Evolutionary conservation across 2,888 invertebrate genomes (phyloP).

Genomic region (Tenthredo amoena): DNA sequence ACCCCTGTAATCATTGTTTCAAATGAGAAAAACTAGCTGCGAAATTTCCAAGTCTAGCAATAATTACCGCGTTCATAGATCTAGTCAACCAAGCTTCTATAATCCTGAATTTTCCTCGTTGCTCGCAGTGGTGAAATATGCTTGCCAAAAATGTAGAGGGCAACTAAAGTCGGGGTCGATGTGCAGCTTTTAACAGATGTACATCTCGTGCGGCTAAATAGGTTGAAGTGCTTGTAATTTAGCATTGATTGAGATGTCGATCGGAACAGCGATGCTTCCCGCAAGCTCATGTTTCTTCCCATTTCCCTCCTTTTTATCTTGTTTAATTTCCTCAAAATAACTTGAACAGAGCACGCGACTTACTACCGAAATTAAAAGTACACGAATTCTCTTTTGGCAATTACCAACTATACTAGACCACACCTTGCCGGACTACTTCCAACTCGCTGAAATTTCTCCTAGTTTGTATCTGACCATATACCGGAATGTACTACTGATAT

Average conservation of each 20-base stretch:
- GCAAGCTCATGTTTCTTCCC: not conserved
- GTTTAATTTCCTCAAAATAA: not conserved
- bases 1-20: not conserved
- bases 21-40: not conserved
- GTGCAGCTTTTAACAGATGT: not conserved
- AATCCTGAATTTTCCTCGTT: not conserved
- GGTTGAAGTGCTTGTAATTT: not conserved
- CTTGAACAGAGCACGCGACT: slow-evolving; percentile 12
- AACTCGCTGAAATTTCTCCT: not conserved
- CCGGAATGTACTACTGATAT: slow-evolving; percentile 18
- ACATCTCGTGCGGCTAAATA: not conserved
- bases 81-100: not conserved
- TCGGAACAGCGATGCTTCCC: not conserved
- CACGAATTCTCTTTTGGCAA: not conserved
- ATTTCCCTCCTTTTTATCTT: not conserved
- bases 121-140: not conserved
- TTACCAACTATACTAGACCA: slow-evolving; percentile 27
- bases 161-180: not conserved
- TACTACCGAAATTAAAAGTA: not conserved
- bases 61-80: not conserved
- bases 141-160: not conserved
- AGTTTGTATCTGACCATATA: slow-evolving; percentile 32
- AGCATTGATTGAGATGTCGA: not conserved
- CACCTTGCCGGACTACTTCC: slow-evolving; percentile 19
- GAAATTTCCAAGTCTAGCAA: not conserved